Conservation (phyloP, 2,797 vertebrate genomes). For the Dicrostonyx torquatus region DNA sequence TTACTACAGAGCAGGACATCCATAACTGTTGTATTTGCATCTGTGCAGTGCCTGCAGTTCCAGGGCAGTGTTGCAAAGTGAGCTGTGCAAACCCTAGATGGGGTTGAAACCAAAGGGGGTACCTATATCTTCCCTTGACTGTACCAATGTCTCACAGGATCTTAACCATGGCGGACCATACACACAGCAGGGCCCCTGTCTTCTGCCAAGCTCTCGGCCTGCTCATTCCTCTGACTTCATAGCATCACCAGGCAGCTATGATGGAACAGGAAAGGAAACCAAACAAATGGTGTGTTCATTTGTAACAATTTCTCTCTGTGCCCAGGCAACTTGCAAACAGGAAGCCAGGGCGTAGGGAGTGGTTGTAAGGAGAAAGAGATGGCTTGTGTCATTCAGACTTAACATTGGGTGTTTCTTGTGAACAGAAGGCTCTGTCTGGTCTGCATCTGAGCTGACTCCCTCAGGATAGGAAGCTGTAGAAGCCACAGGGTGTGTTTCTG, state of each 20-base stretch:
- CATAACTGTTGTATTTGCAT: not conserved
- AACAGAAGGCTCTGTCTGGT: constrained; percentile 64
- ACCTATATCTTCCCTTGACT: not conserved
- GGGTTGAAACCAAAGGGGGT: not conserved
- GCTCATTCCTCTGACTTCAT: not conserved
- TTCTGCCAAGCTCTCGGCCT: not conserved
- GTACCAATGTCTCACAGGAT: not conserved
- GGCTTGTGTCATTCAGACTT: constrained; percentile 4
- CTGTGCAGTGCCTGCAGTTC: not conserved
- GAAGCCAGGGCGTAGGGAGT: not conserved
- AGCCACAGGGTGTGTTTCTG: constrained; percentile 56
- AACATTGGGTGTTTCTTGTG: constrained; percentile 63
- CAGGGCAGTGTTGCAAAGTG: not conserved
- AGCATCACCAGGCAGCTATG: constrained; percentile 5
- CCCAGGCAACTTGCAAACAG: not conserved
- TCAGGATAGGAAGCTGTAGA: constrained; percentile 61
- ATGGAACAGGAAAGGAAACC: constrained; percentile 32
- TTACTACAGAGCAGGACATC: not conserved
- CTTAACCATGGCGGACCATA: not conserved
- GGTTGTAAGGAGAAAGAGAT: not conserved
- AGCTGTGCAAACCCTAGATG: not conserved
- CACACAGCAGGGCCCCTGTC: not conserved
- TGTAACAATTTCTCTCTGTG: not conserved
- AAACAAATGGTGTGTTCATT: constrained; percentile 12
- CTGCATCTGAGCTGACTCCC: constrained; percentile 68